phyloP scores from a whole-genome alignment of 2,888 invertebrate species.

The Philopedon plagiatum region DNA sequence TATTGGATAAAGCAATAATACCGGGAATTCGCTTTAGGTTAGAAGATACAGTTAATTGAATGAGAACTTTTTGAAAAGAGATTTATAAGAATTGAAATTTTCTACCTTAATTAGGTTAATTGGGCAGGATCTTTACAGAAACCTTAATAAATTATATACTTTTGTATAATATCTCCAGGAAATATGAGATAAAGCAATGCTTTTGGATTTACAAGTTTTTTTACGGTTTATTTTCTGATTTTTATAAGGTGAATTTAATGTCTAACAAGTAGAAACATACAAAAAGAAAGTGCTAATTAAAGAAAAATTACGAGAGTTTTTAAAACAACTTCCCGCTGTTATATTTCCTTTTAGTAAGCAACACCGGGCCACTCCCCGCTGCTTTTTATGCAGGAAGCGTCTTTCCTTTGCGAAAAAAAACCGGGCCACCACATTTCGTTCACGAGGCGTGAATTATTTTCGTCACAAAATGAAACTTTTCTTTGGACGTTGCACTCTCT shows the following conservation, averaged over 20 bases:
- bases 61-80: no score
- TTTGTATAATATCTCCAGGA: no score
- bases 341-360: neutral
- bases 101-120: no score
- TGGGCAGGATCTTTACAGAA: no score
- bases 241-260: neutral
- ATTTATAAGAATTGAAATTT: no score
- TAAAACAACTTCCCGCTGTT: neutral
- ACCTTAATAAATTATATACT: no score
- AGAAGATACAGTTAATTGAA: no score
- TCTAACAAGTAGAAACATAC: neutral
- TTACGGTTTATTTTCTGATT: no score
- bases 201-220: no score
- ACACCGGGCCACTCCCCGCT: neutral
- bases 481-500: constrained; percentile 18
- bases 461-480: constrained; percentile 8
- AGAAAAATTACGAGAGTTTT: neutral
- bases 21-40: no score
- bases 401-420: neutral
- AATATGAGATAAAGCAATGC: no score
- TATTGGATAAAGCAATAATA: no score
- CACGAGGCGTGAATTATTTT: constrained; percentile 2
- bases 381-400: constrained; percentile 8
- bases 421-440: neutral
- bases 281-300: neutral